Percentiles rank a stretch among this genome's conserved stretches.
Evolutionary conservation across 2,113 vertebrate genomes (phyloP).

Genomic region (Otis tarda): DNA sequence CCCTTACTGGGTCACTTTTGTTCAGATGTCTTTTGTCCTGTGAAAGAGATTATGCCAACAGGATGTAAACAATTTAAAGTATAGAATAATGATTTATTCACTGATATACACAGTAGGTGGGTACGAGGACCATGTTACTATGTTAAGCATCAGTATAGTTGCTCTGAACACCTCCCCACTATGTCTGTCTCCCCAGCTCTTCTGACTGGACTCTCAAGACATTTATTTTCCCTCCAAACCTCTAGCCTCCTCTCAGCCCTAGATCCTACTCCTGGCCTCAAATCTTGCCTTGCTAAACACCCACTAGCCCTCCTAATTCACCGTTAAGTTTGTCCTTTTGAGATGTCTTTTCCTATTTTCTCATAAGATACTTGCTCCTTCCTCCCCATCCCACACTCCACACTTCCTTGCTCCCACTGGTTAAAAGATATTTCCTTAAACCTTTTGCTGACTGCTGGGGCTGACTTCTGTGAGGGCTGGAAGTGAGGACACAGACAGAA

Average conservation of each 20-base stretch:
- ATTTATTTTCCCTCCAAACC: background rate
- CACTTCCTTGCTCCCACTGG: background rate
- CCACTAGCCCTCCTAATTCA: background rate
- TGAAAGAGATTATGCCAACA: background rate
- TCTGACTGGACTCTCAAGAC: background rate
- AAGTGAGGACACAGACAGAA: background rate
- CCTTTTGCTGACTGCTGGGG: background rate
- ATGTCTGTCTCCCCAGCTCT: background rate
- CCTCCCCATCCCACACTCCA: background rate
- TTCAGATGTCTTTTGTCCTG: background rate
- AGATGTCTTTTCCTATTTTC: background rate
- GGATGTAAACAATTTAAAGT: background rate
- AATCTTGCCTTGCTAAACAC: background rate
- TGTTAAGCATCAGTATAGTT: background rate
- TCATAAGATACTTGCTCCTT: background rate
- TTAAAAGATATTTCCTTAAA: background rate
- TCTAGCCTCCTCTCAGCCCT: background rate
- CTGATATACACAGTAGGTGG: background rate
- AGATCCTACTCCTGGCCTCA: accelerated
- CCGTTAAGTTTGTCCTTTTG: background rate
- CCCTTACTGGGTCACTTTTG: background rate
- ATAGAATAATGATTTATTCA: background rate
- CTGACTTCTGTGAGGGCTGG: background rate
- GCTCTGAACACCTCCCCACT: background rate
- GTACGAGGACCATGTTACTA: background rate